phyloP scores from a whole-genome alignment of 2,113 vertebrate genomes.

The Rhea pennata region DNA sequence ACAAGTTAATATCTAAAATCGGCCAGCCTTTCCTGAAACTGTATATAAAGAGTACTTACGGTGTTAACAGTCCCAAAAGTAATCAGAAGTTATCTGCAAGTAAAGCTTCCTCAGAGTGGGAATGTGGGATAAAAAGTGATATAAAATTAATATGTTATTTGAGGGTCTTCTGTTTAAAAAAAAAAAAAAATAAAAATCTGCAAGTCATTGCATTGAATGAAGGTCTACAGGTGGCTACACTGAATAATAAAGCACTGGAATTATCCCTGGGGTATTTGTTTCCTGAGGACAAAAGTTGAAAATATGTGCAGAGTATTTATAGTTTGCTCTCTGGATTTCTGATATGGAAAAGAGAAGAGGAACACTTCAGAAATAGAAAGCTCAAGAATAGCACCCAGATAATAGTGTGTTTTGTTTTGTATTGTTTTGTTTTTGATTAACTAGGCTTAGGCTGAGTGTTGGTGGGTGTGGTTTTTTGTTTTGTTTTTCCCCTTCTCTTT shows the following conservation, averaged over 20 bases:
- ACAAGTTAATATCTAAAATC: slow-evolving; percentile 46
- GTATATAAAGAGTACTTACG: slow-evolving; percentile 35
- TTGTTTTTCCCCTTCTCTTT: neutral
- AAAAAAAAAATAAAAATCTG: neutral
- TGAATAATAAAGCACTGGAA: neutral
- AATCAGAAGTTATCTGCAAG: slow-evolving; percentile 17
- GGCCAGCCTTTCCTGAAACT: slow-evolving; percentile 30
- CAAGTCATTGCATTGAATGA: neutral
- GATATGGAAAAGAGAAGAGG: neutral
- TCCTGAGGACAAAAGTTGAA: neutral
- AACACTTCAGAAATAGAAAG: neutral
- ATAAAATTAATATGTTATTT: neutral
- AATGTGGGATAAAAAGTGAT: neutral
- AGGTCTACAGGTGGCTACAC: neutral
- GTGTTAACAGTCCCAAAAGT: slow-evolving; percentile 25
- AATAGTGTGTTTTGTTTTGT: neutral
- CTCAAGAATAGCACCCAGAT: neutral
- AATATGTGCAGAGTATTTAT: neutral
- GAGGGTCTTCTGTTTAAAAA: too few species aligned
- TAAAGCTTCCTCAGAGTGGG: neutral
- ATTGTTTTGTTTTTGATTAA: neutral
- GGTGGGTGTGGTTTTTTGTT: neutral
- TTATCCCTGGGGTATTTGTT: neutral
- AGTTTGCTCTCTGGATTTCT: neutral
- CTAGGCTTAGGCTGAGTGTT: neutral